Evolutionary conservation across 2,113 vertebrate genomes (phyloP).

Genomic region (Condylura cristata): DNA sequence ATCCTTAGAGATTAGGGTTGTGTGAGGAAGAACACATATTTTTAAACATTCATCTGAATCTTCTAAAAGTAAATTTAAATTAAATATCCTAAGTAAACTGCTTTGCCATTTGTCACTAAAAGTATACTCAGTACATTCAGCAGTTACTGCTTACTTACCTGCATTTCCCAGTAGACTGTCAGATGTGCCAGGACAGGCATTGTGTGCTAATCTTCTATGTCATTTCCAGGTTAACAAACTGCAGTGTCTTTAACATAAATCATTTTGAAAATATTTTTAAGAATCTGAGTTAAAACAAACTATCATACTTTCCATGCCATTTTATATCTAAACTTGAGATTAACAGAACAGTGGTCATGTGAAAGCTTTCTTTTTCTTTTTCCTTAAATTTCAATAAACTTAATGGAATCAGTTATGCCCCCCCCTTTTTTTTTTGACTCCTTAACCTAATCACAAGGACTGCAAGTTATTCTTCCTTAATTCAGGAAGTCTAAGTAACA

Average conservation of each 20-base stretch:
- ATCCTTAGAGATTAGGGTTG: background rate
- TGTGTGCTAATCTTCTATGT: background rate
- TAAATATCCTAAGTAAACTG: background rate
- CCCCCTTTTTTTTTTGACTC: background rate
- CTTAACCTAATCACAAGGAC: background rate
- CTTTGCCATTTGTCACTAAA: background rate
- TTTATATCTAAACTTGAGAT: background rate
- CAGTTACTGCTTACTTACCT: background rate
- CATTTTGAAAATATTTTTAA: background rate
- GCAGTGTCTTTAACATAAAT: background rate
- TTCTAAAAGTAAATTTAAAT: background rate
- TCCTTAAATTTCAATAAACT: background rate
- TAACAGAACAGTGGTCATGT: background rate
- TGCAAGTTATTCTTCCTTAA: background rate
- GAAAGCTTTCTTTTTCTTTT: background rate
- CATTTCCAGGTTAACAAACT: background rate
- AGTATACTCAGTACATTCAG: background rate
- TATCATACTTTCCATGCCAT: background rate
- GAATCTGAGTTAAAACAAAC: background rate
- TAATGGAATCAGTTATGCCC: background rate
- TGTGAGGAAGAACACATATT: background rate
- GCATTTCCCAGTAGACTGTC: background rate
- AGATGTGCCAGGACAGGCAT: background rate
- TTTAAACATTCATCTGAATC: background rate
- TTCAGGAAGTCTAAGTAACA: background rate